phyloP scores from a whole-genome alignment of 2,113 vertebrate genomes.

The Egretta garzetta region DNA sequence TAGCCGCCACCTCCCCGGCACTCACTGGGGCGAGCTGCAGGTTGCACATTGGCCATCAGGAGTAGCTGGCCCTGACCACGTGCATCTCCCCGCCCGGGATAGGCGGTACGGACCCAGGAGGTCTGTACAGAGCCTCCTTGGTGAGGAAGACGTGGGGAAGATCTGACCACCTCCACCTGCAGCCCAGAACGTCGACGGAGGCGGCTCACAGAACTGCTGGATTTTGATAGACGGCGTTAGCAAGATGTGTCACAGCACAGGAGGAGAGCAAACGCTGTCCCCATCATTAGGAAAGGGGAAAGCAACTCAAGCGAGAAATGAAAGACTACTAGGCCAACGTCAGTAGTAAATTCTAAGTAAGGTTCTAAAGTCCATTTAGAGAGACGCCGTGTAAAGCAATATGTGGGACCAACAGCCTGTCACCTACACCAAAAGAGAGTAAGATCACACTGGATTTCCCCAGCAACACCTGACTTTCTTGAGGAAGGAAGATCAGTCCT shows the following conservation, averaged over 20 bases:
- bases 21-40: neutral
- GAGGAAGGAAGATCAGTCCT: neutral
- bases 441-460: neutral
- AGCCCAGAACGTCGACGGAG: neutral
- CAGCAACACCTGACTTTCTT: neutral
- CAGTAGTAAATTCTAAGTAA: neutral
- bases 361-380: neutral
- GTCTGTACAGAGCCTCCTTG: neutral
- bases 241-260: neutral
- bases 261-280: neutral
- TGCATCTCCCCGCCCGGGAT: neutral
- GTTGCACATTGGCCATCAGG: neutral
- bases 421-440: neutral
- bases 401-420: neutral
- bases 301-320: neutral
- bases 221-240: fast-evolving
- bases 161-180: neutral
- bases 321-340: neutral
- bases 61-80: neutral
- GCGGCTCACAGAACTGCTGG: neutral
- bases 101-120: neutral
- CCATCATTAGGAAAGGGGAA: neutral
- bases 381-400: neutral
- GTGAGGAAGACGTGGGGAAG: neutral
- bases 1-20: neutral